Evolutionary conservation across 2,797 vertebrate species (phyloP), one percentile per base, ranked within the genome.

Genomic region (Oceanodroma leucorhoa): DNA sequence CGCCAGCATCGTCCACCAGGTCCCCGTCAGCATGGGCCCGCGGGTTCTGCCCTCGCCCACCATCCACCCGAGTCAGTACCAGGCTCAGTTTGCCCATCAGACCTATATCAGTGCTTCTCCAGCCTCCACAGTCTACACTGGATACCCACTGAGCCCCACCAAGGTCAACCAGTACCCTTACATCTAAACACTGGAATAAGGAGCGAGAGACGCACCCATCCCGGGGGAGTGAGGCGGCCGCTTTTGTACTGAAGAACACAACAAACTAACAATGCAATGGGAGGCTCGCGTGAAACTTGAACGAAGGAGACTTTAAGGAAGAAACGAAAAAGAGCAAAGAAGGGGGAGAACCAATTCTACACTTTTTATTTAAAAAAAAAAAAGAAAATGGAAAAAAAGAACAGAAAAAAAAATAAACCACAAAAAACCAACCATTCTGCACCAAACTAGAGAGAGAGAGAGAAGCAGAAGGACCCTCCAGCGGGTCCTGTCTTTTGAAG

Each of bases 151-250:
- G 98, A 99, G 99, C 98, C 99, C 99, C 94, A 98, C 99, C 96
- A 99, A 99, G 99, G 99, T 99, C 97, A 99, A 99, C 99, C 99
- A 99, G 98, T 99, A 99, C 98, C 99, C 99, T 97, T 99, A 99
- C 98, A 99, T 99, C 99, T 98, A 98, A 97, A 97, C 97, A 97
- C 97, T 97, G 97, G 97, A 96, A 92, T 76, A 72, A 89, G 89
- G 84, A 93, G 83, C 17, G 21, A 95, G 89, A 93, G 83, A 95
- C 27, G 61, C 53, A 72, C 90, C 89, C 70, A 5, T 64, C 77
- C 81, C 29, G 15, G 90, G 95, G 93, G 79, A 95, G 88, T 15
- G 93, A 96, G 90, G 89, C 69, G 80, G 97, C 96, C 51, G 64
- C 95, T 97, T 97, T 96, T 97, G 90, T 97, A 72, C 83, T 77